phyloP scores from a whole-genome alignment of 1,140 invertebrate species.

The Scylla paramamosain region DNA sequence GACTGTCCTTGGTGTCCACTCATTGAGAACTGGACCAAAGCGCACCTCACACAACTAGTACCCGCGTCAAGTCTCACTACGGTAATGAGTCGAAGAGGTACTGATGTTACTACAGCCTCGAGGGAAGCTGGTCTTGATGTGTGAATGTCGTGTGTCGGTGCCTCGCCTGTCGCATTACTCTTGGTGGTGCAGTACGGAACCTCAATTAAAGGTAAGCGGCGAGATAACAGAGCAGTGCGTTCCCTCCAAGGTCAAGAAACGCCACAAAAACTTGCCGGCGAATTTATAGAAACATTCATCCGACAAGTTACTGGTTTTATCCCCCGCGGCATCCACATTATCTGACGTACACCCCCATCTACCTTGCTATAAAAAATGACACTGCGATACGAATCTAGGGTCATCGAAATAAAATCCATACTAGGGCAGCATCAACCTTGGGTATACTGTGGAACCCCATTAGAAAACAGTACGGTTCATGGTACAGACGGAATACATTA shows the following conservation, averaged over 20 bases:
- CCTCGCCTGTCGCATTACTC: background rate
- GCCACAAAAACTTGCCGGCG: background rate
- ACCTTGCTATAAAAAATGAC: background rate
- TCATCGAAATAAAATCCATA: background rate
- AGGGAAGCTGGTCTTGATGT: too few species aligned
- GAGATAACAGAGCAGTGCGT: background rate
- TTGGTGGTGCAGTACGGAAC: background rate
- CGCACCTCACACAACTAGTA: too few species aligned
- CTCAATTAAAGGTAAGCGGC: background rate
- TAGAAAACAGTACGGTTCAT: background rate
- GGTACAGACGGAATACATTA: background rate
- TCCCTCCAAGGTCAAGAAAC: conserved; percentile 10
- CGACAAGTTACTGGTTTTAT: conserved; percentile 6
- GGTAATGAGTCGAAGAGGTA: too few species aligned
- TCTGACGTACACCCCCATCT: background rate
- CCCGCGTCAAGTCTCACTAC: too few species aligned
- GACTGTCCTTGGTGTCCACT: too few species aligned
- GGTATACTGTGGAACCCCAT: background rate
- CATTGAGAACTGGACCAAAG: too few species aligned
- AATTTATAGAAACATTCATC: conserved; percentile 16
- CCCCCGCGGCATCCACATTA: background rate
- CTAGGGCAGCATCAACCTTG: background rate
- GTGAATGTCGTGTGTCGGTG: too few species aligned
- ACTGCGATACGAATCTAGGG: background rate
- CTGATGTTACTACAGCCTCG: too few species aligned